Conservation (phyloP, 1,140 invertebrate species). For the Euwallacea similis region DNA sequence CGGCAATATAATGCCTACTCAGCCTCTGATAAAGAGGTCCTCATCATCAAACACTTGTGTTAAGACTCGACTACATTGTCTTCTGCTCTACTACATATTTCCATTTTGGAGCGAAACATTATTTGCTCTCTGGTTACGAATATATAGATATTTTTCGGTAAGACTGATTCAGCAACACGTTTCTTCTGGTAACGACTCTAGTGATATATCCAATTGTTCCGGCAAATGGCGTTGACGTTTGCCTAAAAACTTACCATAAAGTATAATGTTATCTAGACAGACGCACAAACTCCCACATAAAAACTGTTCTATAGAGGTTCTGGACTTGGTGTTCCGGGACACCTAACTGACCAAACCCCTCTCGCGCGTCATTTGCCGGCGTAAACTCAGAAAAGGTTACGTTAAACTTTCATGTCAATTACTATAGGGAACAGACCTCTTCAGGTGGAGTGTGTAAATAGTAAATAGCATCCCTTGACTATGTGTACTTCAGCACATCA, state of each 20-base stretch:
- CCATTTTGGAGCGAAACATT: no score
- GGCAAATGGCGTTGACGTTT: constrained; percentile 8
- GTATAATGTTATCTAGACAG: background rate
- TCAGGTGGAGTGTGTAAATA: constrained; percentile 51
- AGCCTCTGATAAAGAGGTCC: no score
- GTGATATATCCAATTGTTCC: constrained; percentile 43
- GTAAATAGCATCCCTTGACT: constrained; percentile 24
- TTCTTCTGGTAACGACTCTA: constrained; percentile 53
- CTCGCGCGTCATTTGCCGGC: constrained; percentile 4
- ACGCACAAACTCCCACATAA: constrained; percentile 13
- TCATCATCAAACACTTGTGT: background rate
- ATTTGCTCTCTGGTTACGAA: background rate
- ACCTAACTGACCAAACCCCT: constrained; percentile 2
- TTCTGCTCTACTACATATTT: constrained; percentile 9
- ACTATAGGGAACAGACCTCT: constrained; percentile 55
- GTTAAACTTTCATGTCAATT: constrained; percentile 56
- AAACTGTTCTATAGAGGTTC: no score
- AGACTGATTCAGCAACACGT: constrained; percentile 55
- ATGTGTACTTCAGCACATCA: constrained; percentile 10
- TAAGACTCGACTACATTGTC: constrained; percentile 27
- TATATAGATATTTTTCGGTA: constrained; percentile 51
- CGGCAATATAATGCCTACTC: no score
- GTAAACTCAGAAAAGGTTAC: constrained; percentile 46
- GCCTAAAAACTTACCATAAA: background rate
- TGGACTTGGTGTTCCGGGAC: background rate